These are phyloP conservation scores for Callithrix jacchus DNA, from an alignment of 2,113 vertebrate species.

Conservation along the genomic window DNA sequence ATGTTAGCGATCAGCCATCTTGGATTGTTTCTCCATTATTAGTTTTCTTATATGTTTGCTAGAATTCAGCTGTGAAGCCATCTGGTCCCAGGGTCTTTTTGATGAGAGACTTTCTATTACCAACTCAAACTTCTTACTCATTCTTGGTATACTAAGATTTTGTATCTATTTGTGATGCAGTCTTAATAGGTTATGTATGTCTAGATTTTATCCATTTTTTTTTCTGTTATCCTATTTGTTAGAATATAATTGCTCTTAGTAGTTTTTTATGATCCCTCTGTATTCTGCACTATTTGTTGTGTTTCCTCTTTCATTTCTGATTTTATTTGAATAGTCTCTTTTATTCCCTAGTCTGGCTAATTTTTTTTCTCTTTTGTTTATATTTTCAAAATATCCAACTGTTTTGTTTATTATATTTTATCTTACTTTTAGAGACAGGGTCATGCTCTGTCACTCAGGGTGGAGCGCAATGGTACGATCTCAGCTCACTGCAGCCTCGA, in stretches of 20 bases:
- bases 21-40: too few relatives aligned
- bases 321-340: background rate
- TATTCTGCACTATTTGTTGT: too few relatives aligned
- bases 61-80: background rate
- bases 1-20: too few relatives aligned
- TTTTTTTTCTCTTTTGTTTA: background rate
- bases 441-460: too few relatives aligned
- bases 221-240: background rate
- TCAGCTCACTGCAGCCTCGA: too few relatives aligned
- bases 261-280: background rate
- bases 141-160: background rate
- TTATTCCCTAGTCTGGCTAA: background rate
- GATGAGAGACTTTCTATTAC: background rate
- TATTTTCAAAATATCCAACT: background rate
- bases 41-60: background rate
- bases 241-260: background rate
- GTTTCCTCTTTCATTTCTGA: background rate
- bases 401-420: background rate
- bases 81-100: background rate
- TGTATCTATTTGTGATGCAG: background rate
- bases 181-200: background rate
- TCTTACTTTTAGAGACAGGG: too few relatives aligned
- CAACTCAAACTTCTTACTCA: background rate
- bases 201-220: background rate
- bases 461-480: too few relatives aligned